Percentiles rank a stretch among this genome's conserved stretches.
These are phyloP conservation scores for Hydrocynus forskahlii DNA, from an alignment of 2,797 vertebrate species.

Conservation along the genomic window DNA sequence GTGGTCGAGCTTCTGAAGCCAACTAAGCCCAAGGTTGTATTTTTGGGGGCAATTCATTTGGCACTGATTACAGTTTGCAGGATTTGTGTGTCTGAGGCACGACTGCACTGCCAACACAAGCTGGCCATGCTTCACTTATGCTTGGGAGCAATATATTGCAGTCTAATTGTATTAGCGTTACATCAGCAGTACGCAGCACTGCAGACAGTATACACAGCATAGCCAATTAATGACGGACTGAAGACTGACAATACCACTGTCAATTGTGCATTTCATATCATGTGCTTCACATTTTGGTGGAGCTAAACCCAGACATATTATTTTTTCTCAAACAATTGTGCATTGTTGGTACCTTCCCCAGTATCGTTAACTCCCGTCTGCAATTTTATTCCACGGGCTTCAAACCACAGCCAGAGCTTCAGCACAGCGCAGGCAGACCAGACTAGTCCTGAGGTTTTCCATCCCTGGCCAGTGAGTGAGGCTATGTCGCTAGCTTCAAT, in stretches of 20 bases:
- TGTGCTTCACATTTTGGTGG: neutral
- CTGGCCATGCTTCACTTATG: constrained; percentile 18
- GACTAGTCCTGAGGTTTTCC: constrained; percentile 28
- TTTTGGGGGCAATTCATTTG: constrained; percentile 38
- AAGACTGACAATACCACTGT: neutral
- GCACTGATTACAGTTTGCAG: constrained; percentile 32
- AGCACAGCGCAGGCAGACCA: neutral
- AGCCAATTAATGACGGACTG: neutral
- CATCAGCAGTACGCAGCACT: neutral
- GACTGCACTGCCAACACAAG: neutral
- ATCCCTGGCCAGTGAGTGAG: constrained; percentile 30
- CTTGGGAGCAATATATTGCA: neutral
- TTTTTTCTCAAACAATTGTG: constrained; percentile 5
- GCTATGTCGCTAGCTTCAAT: constrained; percentile 22
- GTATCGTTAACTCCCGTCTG: neutral
- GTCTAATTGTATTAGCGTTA: constrained; percentile 29
- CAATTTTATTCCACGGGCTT: neutral
- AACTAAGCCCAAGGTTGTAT: constrained; percentile 43
- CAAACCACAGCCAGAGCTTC: constrained; percentile 10
- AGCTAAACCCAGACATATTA: constrained; percentile 6
- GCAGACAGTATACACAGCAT: neutral
- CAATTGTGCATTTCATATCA: neutral
- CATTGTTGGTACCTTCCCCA: constrained; percentile 9
- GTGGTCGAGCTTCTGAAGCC: constrained; percentile 46
- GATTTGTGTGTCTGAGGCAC: constrained; percentile 5